Conservation (phyloP, 2,888 invertebrate species). For the Lasioglossum leucozonium region DNA sequence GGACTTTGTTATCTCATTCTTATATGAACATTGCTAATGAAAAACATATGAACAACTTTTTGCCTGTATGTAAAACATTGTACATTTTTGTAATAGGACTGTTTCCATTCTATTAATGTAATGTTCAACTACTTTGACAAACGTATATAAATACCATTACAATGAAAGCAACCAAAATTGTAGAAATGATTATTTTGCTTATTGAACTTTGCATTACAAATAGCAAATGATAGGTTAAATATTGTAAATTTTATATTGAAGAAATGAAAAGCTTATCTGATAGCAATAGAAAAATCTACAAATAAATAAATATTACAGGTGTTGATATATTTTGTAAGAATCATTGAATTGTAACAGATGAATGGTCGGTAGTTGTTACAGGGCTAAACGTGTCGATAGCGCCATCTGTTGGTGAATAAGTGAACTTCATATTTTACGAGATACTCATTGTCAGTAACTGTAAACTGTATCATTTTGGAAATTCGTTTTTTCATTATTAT, state of each 20-base stretch:
- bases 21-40: neutral
- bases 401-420: neutral
- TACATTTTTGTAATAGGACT: neutral
- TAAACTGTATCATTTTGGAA: neutral
- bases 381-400: neutral
- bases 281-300: neutral
- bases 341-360: neutral
- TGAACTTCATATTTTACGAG: neutral
- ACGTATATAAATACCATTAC: neutral
- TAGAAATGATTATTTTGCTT: neutral
- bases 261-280: neutral
- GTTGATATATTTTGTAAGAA: neutral
- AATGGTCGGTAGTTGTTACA: neutral
- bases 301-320: neutral
- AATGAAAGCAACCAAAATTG: neutral
- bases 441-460: neutral
- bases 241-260: neutral
- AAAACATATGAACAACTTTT: neutral
- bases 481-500: neutral
- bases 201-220: neutral
- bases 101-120: neutral
- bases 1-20: neutral
- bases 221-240: neutral
- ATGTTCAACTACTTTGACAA: neutral
- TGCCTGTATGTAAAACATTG: neutral